Percentiles rank a stretch among this genome's conserved stretches.
These are phyloP conservation scores for Centroberyx gerrardi DNA, from an alignment of 2,797 vertebrate species.

Conservation along the genomic window DNA sequence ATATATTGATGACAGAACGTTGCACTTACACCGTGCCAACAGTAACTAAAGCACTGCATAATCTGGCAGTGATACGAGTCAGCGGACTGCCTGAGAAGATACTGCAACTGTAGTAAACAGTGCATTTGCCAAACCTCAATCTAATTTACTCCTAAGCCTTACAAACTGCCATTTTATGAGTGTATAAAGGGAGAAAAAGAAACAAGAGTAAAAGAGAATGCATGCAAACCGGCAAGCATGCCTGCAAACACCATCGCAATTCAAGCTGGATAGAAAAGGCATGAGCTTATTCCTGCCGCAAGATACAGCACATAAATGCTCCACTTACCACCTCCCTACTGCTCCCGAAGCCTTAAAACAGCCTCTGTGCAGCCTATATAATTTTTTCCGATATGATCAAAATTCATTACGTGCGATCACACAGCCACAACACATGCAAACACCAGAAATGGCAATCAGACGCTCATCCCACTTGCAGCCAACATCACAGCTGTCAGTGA, in stretches of 20 bases:
- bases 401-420: constrained; percentile 53
- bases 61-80: too few relatives aligned
- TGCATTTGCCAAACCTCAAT: background rate
- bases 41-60: too few relatives aligned
- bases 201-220: too few relatives aligned
- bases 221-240: too few relatives aligned
- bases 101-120: too few relatives aligned
- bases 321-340: background rate
- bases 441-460: constrained; percentile 55
- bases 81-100: too few relatives aligned
- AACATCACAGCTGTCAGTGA: constrained; percentile 49
- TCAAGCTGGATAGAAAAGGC: constrained; percentile 28
- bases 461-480: constrained; percentile 26
- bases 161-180: background rate
- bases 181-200: background rate
- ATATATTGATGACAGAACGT: too few relatives aligned
- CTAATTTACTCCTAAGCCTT: background rate
- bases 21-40: too few relatives aligned
- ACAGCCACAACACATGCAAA: constrained; percentile 22
- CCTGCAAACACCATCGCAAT: constrained; percentile 6
- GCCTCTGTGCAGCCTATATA: constrained; percentile 1
- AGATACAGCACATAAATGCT: background rate
- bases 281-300: constrained; percentile 22
- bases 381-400: constrained; percentile 33
- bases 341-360: background rate